Conservation (phyloP, 1,140 invertebrate genomes). For the Pogonognathellus flavescens region DNA sequence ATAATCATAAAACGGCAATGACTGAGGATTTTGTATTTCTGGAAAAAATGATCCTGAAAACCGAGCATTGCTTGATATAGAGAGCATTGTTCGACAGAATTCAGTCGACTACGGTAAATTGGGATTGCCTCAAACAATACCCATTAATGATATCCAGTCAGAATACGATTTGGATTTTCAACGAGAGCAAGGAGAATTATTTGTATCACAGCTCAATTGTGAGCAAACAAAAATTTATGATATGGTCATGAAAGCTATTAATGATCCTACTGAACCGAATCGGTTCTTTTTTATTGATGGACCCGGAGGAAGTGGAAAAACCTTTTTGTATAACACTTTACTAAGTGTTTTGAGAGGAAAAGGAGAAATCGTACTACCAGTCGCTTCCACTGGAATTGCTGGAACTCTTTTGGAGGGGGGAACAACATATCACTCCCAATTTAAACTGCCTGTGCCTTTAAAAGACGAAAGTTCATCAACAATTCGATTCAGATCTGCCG, state of each 20-base stretch:
- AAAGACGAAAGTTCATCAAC: neutral
- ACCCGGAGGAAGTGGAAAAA: constrained; percentile 60
- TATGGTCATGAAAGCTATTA: constrained; percentile 23
- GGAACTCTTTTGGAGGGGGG: constrained; percentile 57
- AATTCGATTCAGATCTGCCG: neutral
- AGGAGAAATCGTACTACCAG: constrained; percentile 9
- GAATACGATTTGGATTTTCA: neutral
- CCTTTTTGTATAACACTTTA: constrained; percentile 43
- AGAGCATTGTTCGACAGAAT: too few relatives aligned
- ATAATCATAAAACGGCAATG: neutral
- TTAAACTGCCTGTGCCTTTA: constrained; percentile 51
- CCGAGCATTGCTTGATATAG: neutral
- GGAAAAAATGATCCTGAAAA: constrained; percentile 4
- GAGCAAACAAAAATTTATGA: neutral
- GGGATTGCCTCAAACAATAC: neutral
- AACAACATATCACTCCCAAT: constrained; percentile 58
- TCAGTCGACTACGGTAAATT: too few relatives aligned
- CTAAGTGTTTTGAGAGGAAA: neutral
- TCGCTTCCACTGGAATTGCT: constrained; percentile 64
- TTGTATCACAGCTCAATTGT: neutral
- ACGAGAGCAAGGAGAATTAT: neutral
- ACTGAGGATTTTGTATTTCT: constrained; percentile 16
- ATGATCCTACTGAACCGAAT: neutral
- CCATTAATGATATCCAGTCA: neutral
- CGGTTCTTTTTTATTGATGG: constrained; percentile 61